phyloP scores from a whole-genome alignment of 2,113 vertebrate species.

The Cynopterus brachyotis region DNA sequence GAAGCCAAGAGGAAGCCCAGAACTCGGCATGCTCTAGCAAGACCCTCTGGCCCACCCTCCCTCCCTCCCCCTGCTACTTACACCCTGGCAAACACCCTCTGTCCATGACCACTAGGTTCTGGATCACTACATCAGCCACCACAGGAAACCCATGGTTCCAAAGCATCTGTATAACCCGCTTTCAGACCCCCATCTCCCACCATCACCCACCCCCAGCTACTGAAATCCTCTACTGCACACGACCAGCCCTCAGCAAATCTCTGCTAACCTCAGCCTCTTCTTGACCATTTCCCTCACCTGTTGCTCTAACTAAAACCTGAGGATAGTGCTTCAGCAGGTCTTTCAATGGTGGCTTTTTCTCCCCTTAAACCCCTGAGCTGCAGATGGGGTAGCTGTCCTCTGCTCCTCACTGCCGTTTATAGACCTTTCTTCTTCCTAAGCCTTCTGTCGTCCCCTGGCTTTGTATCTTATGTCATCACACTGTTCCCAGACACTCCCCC shows the following conservation, averaged over 20 bases:
- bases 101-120: neutral
- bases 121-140: neutral
- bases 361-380: neutral
- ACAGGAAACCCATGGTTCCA: neutral
- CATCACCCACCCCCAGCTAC: neutral
- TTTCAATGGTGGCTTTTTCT: accelerated
- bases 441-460: too few species aligned
- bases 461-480: too few species aligned
- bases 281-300: neutral
- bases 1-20: neutral
- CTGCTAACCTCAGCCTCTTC: neutral
- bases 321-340: accelerated
- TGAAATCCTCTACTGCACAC: neutral
- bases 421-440: neutral
- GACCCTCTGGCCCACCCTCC: accelerated
- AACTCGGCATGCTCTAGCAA: neutral
- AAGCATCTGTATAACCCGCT: neutral
- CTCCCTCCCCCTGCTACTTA: accelerated
- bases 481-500: neutral
- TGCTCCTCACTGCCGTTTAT: neutral
- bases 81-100: neutral
- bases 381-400: neutral
- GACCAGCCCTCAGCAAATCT: neutral
- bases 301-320: neutral
- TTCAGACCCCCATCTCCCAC: neutral